A percentile compares a stretch with the other conserved stretches of the same genome.
These are phyloP conservation scores for Lasioglossum zephyrum DNA, from an alignment of 2,888 invertebrate species.

Conservation along the genomic window DNA sequence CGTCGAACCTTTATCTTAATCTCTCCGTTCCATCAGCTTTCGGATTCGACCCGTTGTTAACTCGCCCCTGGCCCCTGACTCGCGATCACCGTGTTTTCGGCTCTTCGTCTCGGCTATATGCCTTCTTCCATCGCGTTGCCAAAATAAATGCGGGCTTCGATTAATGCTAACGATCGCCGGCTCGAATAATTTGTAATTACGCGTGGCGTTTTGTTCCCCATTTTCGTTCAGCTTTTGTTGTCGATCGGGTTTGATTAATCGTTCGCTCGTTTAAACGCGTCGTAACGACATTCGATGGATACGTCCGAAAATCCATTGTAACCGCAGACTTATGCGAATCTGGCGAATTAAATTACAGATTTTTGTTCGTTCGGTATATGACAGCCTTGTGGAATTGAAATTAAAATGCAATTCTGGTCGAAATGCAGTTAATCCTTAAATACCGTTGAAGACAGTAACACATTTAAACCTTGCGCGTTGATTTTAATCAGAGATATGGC, in stretches of 20 bases:
- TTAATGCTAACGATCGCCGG: not conserved
- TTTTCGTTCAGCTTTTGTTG: not conserved
- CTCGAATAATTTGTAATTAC: not conserved
- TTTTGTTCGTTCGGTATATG: not conserved
- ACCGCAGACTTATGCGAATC: not conserved
- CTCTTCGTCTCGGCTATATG: not conserved
- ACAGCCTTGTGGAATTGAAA: not conserved
- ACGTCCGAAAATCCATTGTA: not conserved
- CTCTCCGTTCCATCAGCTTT: not conserved
- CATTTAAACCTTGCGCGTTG: too few species aligned
- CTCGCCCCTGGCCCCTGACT: not conserved
- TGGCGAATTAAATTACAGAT: not conserved
- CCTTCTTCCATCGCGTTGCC: conserved; percentile 5
- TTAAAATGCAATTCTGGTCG: not conserved
- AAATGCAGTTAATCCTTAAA: not conserved
- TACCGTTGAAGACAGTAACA: too few species aligned
- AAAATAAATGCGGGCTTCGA: conserved; percentile 1
- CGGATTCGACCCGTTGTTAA: not conserved
- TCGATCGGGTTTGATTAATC: not conserved
- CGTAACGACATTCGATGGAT: not conserved
- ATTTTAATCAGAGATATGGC: too few species aligned
- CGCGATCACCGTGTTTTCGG: not conserved
- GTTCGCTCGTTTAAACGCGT: not conserved
- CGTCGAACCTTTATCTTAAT: not conserved
- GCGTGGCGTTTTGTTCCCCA: not conserved